A percentile compares a stretch with the other conserved stretches of the same genome.
Evolutionary conservation across 1,140 invertebrate species (phyloP).

Genomic region (Drosophila teissieri): DNA sequence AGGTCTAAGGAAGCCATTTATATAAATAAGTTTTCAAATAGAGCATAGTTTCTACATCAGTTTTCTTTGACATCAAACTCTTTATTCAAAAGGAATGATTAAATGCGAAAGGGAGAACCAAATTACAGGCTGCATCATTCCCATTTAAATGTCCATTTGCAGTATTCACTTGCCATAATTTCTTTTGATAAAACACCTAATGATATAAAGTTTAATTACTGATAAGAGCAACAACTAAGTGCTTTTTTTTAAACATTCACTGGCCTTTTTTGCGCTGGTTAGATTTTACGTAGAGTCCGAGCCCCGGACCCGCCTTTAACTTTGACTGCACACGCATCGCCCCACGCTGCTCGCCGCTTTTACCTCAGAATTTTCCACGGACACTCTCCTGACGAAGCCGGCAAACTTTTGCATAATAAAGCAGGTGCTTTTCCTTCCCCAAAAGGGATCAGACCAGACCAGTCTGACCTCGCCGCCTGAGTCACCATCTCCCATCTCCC

Average conservation of each 20-base stretch:
- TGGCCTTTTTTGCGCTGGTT: slow-evolving; percentile 7
- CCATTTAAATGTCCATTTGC: not conserved
- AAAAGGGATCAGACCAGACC: slow-evolving; percentile 31
- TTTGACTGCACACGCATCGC: slow-evolving; percentile 25
- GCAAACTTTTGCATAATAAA: slow-evolving; percentile 73
- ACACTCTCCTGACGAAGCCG: slow-evolving; percentile 54
- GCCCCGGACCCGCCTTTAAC: slow-evolving; percentile 20
- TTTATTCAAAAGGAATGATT: not conserved
- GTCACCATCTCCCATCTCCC: slow-evolving; percentile 19
- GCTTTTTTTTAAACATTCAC: slow-evolving; percentile 20
- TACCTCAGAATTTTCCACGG: slow-evolving; percentile 41
- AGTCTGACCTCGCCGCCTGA: slow-evolving; percentile 41
- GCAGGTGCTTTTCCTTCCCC: slow-evolving; percentile 51
- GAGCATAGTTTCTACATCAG: too few species aligned
- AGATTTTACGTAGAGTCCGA: slow-evolving; percentile 8
- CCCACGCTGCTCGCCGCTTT: not conserved
- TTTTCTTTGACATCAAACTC: not conserved
- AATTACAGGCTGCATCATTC: not conserved
- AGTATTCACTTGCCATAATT: not conserved
- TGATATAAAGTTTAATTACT: slow-evolving; percentile 37
- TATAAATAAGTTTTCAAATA: too few species aligned
- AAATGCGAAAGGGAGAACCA: not conserved
- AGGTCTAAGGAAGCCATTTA: too few species aligned
- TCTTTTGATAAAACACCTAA: slow-evolving; percentile 3
- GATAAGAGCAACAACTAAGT: slow-evolving; percentile 35